Evolutionary conservation across 1,140 invertebrate species (phyloP).

Genomic region (Diachasmimorpha longicaudata): DNA sequence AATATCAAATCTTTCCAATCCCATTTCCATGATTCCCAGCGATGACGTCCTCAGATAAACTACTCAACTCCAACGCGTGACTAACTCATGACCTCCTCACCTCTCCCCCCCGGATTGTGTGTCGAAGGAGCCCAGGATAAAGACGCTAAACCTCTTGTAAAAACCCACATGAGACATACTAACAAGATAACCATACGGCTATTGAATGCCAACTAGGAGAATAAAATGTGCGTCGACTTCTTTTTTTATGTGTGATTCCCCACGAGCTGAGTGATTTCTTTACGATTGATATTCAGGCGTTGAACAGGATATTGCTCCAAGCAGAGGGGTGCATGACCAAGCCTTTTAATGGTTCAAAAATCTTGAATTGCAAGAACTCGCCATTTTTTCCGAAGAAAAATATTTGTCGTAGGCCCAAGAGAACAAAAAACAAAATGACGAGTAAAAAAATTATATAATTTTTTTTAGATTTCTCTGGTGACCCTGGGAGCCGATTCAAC

Average conservation of each 20-base stretch:
- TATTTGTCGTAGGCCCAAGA: not conserved
- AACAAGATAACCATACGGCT: conserved; percentile 26
- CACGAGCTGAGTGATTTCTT: not conserved
- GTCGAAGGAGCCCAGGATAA: not conserved
- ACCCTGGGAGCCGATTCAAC: conserved; percentile 44
- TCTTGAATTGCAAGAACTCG: too few species aligned
- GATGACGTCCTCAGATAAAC: not conserved
- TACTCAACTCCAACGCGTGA: not conserved
- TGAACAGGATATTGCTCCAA: conserved; percentile 34
- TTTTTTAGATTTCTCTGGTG: conserved; percentile 45
- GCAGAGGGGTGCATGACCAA: conserved; percentile 27
- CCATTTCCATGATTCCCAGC: not conserved
- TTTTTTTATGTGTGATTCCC: not conserved
- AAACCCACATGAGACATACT: conserved; percentile 21
- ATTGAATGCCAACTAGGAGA: conserved; percentile 45
- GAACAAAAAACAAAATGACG: too few species aligned
- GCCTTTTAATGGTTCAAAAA: conserved; percentile 19
- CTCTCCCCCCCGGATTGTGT: too few species aligned
- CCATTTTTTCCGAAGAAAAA: not conserved
- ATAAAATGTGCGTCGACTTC: conserved; percentile 33
- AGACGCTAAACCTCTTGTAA: not conserved
- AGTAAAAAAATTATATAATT: too few species aligned
- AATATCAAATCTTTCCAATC: not conserved
- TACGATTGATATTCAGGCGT: conserved; percentile 33
- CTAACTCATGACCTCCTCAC: not conserved